Evolutionary conservation across 1,140 invertebrate genomes (phyloP), one percentile per base, ranked within the genome.

Genomic region (Diplogasteroides magnus): DNA sequence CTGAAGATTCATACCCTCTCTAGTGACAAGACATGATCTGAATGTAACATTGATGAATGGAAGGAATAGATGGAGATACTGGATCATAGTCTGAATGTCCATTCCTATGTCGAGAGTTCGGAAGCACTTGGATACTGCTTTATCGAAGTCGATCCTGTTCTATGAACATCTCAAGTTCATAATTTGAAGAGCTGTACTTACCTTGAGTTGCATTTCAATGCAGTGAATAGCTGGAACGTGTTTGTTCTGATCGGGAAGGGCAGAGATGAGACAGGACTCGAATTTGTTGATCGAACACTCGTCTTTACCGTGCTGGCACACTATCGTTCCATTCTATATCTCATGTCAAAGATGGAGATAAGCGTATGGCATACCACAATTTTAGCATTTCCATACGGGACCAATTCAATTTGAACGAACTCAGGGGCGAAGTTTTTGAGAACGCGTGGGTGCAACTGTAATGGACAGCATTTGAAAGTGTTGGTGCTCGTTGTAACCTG

Each of bases 271-370:
- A 37, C 70, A 72, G 2, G 67, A 61, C 31, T 72, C 70, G 58
- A 72, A 72, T 31, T 67, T 67, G 48, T 72, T 72, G 26, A 72
- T 72, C 1, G 29, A 29, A 65, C 70, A 72, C 56, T 72, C 70
- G 19, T 72, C 61, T 48, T 72, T 64, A 31, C 70, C 70, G 61
- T 72, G 70, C 26, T 72, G 70, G 29, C 70, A 72, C 13, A 56
- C 55, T n/a, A 67, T 72, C 2, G 64, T 60, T 31, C 70, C 70
- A 14, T 72, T 60, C 25, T 67, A 56, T 66, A 68, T 26, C 25
- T n/a, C 13, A 48, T 11, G 37, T 6, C 6, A 19, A 48, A 48
- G 37, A 48, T 6, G 6, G 37, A 48, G 37, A 48, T 48, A 48
- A 6, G 6, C 37, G 19, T 19, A 19, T 6, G 37, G 28, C 64